phyloP scores from a whole-genome alignment of 2,888 invertebrate genomes.

The Tipula vernalis region DNA sequence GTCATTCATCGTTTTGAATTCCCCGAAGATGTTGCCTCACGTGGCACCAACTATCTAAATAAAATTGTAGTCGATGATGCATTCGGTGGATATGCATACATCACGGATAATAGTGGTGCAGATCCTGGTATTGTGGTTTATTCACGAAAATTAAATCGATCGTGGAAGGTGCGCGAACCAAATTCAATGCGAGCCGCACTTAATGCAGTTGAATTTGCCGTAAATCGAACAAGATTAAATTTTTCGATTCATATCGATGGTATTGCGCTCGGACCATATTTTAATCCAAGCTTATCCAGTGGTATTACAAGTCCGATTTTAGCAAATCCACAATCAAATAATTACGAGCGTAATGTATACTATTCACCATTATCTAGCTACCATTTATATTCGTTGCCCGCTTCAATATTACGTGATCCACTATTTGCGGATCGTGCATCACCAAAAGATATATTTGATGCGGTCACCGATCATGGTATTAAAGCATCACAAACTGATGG shows the following conservation, averaged over 20 bases:
- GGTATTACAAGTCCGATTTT: conserved; percentile 29
- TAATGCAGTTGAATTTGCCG: conserved; percentile 45
- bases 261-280: conserved; percentile 55
- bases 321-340: conserved; percentile 17
- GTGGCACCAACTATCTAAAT: conserved; percentile 48
- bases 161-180: conserved; percentile 57
- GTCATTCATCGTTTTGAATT: conserved; percentile 47
- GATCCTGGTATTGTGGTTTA: conserved; percentile 65
- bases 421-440: conserved; percentile 31
- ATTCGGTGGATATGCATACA: conserved; percentile 53
- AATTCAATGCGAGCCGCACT: conserved; percentile 48
- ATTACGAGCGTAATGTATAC: conserved; percentile 40
- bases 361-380: conserved; percentile 57
- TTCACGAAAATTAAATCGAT: conserved; percentile 46
- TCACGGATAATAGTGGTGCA: conserved; percentile 52
- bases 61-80: conserved; percentile 62
- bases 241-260: conserved; percentile 53
- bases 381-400: conserved; percentile 51
- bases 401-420: conserved; percentile 45
- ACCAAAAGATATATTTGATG: conserved; percentile 23
- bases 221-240: conserved; percentile 44
- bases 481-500: conserved; percentile 59
- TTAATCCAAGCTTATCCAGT: conserved; percentile 28
- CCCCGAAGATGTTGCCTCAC: conserved; percentile 44
- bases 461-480: conserved; percentile 45